These are phyloP conservation scores for Hipparchia semele DNA, from an alignment of 2,888 invertebrate species.

Conservation along the genomic window DNA sequence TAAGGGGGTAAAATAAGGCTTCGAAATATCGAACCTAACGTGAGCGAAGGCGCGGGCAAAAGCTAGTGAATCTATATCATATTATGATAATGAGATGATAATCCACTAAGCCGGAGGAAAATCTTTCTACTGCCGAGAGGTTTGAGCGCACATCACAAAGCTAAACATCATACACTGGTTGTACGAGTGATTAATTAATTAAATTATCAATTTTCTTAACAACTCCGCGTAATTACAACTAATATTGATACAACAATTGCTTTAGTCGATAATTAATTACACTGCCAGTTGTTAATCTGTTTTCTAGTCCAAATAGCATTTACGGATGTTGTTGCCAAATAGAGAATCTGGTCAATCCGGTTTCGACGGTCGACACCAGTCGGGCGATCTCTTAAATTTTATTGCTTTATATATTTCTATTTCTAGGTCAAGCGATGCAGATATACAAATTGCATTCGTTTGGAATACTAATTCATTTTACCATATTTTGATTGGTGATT, in stretches of 20 bases:
- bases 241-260: conserved; percentile 7
- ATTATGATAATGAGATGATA: no score
- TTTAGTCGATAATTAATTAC: conserved; percentile 13
- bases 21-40: no score
- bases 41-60: no score
- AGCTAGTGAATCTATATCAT: background rate
- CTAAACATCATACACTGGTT: no score
- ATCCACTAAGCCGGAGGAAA: no score
- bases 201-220: background rate
- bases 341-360: conserved; percentile 34
- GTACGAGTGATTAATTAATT: no score
- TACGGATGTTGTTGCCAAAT: conserved; percentile 41
- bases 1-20: no score
- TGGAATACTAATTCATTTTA: conserved; percentile 5
- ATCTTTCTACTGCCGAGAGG: no score
- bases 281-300: conserved; percentile 19
- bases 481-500: conserved; percentile 3
- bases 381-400: conserved; percentile 35
- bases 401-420: conserved; percentile 31
- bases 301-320: conserved; percentile 32
- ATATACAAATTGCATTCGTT: conserved; percentile 22
- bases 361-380: conserved; percentile 27
- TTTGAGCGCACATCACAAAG: no score
- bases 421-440: conserved; percentile 30
- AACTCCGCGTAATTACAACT: background rate